These are phyloP conservation scores for Heliconius hermathena DNA, from an alignment of 1,140 invertebrate genomes.

Conservation along the genomic window DNA sequence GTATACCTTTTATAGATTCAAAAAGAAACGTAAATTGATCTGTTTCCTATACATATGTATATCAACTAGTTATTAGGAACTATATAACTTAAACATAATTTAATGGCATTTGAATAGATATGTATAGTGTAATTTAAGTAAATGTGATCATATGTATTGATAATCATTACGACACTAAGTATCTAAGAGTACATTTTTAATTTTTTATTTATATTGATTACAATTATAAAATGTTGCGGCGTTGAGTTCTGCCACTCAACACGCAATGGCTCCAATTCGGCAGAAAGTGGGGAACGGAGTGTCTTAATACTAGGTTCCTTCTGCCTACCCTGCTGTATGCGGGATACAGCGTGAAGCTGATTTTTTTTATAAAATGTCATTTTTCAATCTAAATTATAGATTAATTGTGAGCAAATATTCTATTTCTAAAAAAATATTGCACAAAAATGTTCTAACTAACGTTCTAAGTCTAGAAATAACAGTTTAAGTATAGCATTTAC, in stretches of 20 bases:
- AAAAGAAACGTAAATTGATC: neutral
- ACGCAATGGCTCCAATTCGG: no score
- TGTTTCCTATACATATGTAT: neutral
- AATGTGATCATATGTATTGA: neutral
- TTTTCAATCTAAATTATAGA: neutral
- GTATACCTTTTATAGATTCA: neutral
- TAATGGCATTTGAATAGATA: constrained; percentile 17
- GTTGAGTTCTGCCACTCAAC: no score
- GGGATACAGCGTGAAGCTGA: no score
- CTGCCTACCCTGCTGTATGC: no score
- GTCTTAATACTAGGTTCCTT: no score
- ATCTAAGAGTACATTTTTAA: neutral
- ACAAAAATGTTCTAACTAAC: constrained; percentile 4
- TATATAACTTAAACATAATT: neutral
- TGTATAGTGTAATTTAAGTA: neutral
- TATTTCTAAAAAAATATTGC: neutral
- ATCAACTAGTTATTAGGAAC: neutral
- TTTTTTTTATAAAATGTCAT: neutral
- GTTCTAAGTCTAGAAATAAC: neutral
- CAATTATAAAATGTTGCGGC: neutral
- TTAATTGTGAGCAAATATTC: neutral
- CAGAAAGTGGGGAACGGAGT: no score
- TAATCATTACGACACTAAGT: no score
- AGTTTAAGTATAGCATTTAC: neutral
- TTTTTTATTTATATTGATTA: neutral